Percentiles rank a stretch among this genome's conserved stretches.
These are phyloP conservation scores for Gavialis gangeticus DNA, from an alignment of 2,113 vertebrate genomes.

Conservation along the genomic window DNA sequence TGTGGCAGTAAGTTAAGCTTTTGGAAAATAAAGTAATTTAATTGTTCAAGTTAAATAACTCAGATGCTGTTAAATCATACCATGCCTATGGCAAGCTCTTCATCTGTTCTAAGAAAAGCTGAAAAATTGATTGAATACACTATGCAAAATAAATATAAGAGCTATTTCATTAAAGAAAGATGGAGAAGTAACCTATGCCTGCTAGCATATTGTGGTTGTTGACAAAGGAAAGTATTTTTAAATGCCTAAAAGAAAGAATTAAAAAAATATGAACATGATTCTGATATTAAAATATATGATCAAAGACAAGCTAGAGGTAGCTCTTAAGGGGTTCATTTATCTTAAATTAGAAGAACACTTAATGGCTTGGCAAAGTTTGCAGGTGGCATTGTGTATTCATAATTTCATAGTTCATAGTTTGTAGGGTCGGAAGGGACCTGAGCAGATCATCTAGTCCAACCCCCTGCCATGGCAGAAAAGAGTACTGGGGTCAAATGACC, in stretches of 20 bases:
- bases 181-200: slow-evolving; percentile 4
- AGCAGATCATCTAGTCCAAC: no score
- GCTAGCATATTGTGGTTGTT: neutral
- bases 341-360: slow-evolving; percentile 58
- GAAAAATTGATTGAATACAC: neutral
- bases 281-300: slow-evolving; percentile 58
- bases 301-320: slow-evolving; percentile 48
- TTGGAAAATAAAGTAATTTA: slow-evolving; percentile 59
- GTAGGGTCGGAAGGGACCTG: no score
- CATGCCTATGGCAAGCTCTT: slow-evolving; percentile 48
- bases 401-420: no score
- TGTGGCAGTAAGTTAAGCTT: slow-evolving; percentile 35
- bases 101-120: slow-evolving; percentile 43
- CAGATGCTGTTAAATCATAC: slow-evolving; percentile 29
- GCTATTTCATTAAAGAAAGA: neutral
- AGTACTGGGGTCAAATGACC: no score
- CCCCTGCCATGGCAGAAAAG: no score
- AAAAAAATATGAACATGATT: slow-evolving; percentile 34
- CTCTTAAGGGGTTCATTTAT: slow-evolving; percentile 60
- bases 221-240: slow-evolving; percentile 54
- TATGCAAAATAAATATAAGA: slow-evolving; percentile 25
- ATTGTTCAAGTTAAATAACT: slow-evolving; percentile 56
- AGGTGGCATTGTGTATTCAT: slow-evolving; percentile 41
- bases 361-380: slow-evolving; percentile 55
- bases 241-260: slow-evolving; percentile 40